Evolutionary conservation across 2,888 invertebrate species (phyloP), one percentile per base, ranked within the genome.

Genomic region (Hirtodrosophila cameraria): DNA sequence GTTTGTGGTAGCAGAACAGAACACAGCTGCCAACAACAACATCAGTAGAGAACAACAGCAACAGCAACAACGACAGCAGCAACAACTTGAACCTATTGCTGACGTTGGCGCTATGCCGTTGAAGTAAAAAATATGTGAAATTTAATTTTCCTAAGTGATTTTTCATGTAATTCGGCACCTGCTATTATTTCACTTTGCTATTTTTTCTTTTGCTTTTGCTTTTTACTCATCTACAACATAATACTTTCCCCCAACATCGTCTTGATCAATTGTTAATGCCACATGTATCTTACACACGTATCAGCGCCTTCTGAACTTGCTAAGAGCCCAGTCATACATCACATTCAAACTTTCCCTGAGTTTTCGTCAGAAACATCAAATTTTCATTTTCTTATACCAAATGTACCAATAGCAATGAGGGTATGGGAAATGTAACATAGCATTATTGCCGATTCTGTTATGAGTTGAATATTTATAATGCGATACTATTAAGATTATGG

Each of bases 111-210:
- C 69, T 43, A 65, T 54, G 78, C 67, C 46, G 83, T 75, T 80
- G 73, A 86, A 86, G 86, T 81, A 69, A 85, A 84, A 86, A 82
- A 86, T 87, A 85, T 83, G 83, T 85, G 82, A 87, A 83, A 83
- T 83, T 83, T 83, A 83, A 83, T 83, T 83, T 83, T 82, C 79
- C 75, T 83, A 85, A 83, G 82, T 83, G 82, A 83, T 83, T 83
- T 83, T 82, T 83, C 82, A 83, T 83, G 82, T 87, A 87, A 87
- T 87, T 83, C 87, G 87, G 86, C 82, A 83, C 82, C 82, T 83
- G 82, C 75, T 85, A 82, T 83, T 83, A 87, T 82, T 83, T 80
- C 77, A 67, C 72, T 75, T 75, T 75, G 67, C 71, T 62, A 76
- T 76, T 66, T 13, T 76, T 66, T 13, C 9, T 20, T 39, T 49